Percentiles rank a stretch among this genome's conserved stretches.
Evolutionary conservation across 2,113 vertebrate genomes (phyloP).

Genomic region (Poecile atricapillus): DNA sequence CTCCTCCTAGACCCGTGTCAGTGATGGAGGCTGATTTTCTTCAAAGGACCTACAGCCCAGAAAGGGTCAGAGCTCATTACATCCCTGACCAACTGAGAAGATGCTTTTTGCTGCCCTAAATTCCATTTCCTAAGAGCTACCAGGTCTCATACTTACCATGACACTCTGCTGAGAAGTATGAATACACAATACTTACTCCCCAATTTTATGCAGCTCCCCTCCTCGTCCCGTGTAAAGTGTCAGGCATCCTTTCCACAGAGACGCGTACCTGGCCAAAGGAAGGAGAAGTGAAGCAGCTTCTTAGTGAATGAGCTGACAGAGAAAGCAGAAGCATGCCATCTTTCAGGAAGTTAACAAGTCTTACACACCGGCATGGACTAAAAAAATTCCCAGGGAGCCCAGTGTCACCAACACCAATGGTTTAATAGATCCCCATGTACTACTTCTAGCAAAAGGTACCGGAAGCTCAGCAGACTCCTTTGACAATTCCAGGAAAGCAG

Average conservation of each 20-base stretch:
- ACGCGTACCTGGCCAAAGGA: conserved; percentile 83
- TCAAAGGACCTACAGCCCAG: conserved; percentile 35
- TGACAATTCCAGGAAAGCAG: neutral
- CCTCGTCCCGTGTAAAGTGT: conserved; percentile 96
- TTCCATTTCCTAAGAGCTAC: neutral
- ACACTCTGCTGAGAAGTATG: neutral
- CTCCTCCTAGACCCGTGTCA: neutral
- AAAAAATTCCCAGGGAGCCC: neutral
- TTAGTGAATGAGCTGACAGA: neutral
- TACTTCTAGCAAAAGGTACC: neutral
- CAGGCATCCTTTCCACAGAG: conserved; percentile 97
- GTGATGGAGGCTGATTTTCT: conserved; percentile 1
- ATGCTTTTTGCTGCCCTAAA: neutral
- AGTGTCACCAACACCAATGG: neutral
- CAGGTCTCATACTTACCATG: neutral
- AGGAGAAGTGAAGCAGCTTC: neutral
- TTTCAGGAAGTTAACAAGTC: neutral
- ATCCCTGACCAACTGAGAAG: neutral
- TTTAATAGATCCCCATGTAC: neutral
- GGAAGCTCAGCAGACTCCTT: neutral
- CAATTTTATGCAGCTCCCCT: conserved; percentile 97
- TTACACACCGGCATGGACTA: neutral
- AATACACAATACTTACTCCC: conserved; percentile 87
- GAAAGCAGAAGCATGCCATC: neutral
- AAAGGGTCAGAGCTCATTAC: conserved; percentile 4